These are phyloP conservation scores for Diorhabda carinulata DNA, from an alignment of 1,140 invertebrate genomes.

Conservation along the genomic window DNA sequence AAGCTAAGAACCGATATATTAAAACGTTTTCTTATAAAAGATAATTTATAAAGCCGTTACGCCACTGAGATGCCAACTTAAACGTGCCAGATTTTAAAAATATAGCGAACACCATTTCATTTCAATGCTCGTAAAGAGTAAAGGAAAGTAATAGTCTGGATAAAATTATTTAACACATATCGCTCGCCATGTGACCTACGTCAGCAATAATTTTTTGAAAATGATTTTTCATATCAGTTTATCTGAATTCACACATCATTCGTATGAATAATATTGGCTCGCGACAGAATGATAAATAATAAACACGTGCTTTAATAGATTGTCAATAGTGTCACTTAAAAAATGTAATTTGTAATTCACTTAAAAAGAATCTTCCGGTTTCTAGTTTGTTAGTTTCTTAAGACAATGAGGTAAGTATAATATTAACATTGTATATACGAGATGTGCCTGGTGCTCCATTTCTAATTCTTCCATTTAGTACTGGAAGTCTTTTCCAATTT, in stretches of 20 bases:
- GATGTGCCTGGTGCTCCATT: too few species aligned
- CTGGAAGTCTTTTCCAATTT: too few species aligned
- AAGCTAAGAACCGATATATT: too few species aligned
- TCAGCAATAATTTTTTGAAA: neutral
- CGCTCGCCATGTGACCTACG: neutral
- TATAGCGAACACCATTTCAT: conserved; percentile 21
- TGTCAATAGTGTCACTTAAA: neutral
- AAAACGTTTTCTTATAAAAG: neutral
- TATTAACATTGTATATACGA: too few species aligned
- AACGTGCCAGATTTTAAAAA: conserved; percentile 30
- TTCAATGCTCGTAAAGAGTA: conserved; percentile 15
- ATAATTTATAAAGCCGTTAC: conserved; percentile 2
- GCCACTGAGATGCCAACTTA: conserved; percentile 8
- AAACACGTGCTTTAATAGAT: neutral
- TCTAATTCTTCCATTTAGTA: too few species aligned
- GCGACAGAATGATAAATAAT: neutral
- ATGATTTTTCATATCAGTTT: neutral
- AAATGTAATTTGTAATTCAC: neutral
- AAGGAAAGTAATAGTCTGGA: conserved; percentile 17
- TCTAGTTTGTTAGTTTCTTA: too few species aligned
- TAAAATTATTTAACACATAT: conserved; percentile 25
- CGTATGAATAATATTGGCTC: neutral
- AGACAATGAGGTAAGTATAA: too few species aligned
- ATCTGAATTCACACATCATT: neutral
- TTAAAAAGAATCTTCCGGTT: too few species aligned